phyloP scores from a whole-genome alignment of 2,888 invertebrate genomes.

The Luffia ferchaultella region DNA sequence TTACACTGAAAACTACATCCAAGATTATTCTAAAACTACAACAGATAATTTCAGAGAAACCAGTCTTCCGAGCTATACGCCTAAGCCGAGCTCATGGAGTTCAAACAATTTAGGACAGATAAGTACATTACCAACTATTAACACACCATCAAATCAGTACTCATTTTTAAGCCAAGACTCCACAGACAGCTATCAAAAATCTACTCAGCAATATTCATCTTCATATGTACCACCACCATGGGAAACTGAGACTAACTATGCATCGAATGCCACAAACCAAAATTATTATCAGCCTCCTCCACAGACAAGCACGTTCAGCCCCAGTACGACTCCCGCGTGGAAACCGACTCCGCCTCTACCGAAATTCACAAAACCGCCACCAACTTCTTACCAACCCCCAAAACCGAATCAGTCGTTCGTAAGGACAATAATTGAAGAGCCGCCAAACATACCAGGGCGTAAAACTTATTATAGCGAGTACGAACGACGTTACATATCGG shows the following conservation, averaged over 20 bases:
- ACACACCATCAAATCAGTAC: slow-evolving; percentile 32
- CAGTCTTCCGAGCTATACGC: slow-evolving; percentile 31
- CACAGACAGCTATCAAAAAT: slow-evolving; percentile 35
- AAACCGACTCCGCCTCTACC: slow-evolving; percentile 2
- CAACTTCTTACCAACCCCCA: slow-evolving; percentile 50
- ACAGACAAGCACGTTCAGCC: slow-evolving; percentile 19
- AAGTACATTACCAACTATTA: slow-evolving; percentile 18
- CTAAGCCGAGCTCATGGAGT: slow-evolving; percentile 38
- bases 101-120: slow-evolving; percentile 24
- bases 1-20: slow-evolving; percentile 29
- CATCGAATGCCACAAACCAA: slow-evolving; percentile 31
- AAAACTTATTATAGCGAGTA: slow-evolving; percentile 60
- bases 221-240: slow-evolving; percentile 57
- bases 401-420: slow-evolving; percentile 59
- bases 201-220: slow-evolving; percentile 40
- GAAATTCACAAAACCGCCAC: slow-evolving; percentile 38
- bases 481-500: slow-evolving; percentile 54
- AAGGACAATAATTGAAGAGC: slow-evolving; percentile 30
- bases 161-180: slow-evolving; percentile 30
- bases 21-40: slow-evolving; percentile 26
- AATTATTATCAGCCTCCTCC: slow-evolving; percentile 33
- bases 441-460: slow-evolving; percentile 39
- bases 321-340: slow-evolving; percentile 17
- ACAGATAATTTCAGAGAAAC: slow-evolving; percentile 25
- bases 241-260: slow-evolving; percentile 50